A percentile compares a stretch with the other conserved stretches of the same genome.
Conservation (phyloP, 2,113 vertebrate genomes). For the Pica pica region DNA sequence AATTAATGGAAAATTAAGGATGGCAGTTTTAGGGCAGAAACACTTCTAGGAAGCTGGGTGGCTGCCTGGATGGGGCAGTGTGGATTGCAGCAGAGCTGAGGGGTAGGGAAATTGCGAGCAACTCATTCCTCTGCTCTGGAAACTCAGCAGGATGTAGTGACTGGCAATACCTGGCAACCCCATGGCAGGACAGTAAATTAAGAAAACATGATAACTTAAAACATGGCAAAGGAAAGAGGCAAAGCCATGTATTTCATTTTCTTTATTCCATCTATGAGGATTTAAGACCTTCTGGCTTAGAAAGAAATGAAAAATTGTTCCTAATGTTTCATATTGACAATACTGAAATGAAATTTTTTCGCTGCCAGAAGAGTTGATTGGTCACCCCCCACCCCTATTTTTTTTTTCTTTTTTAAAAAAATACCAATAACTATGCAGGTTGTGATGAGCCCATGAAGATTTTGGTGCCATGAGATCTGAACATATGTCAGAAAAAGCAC, state of each 20-base stretch:
- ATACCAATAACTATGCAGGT: neutral
- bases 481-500: neutral
- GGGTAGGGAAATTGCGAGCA: neutral
- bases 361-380: neutral
- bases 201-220: neutral
- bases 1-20: neutral
- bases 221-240: neutral
- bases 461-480: neutral
- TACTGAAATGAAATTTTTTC: neutral
- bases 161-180: neutral
- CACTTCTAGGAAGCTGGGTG: neutral
- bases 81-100: neutral
- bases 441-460: neutral
- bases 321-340: neutral
- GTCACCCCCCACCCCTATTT: fast-evolving
- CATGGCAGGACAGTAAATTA: neutral
- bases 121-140: neutral
- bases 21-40: neutral
- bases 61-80: neutral
- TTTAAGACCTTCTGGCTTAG: neutral
- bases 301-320: neutral
- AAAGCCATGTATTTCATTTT: neutral
- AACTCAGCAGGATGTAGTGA: neutral
- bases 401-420: neutral
- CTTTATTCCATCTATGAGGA: neutral